Evolutionary conservation across 2,888 invertebrate species (phyloP).

Genomic region (Philonicus albiceps): DNA sequence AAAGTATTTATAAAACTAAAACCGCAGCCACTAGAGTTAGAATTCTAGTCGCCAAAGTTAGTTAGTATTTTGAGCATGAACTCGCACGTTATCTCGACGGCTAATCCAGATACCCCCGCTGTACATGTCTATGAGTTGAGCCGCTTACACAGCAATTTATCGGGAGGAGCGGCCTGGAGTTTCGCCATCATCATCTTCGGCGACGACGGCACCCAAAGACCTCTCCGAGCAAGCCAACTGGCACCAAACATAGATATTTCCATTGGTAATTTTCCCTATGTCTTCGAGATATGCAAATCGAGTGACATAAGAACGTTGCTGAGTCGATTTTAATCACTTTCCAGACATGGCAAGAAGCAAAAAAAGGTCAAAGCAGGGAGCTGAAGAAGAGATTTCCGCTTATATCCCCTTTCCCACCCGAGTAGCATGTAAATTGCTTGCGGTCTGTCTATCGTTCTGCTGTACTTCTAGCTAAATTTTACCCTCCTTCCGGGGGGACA

Average conservation of each 20-base stretch:
- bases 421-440: background rate
- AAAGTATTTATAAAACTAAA: background rate
- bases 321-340: slow-evolving; percentile 37
- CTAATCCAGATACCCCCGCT: background rate
- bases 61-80: background rate
- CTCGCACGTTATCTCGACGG: background rate
- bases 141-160: background rate
- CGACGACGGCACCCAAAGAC: background rate
- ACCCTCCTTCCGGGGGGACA: background rate
- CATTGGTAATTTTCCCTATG: slow-evolving; percentile 17
- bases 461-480: background rate
- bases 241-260: slow-evolving; percentile 10
- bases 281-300: slow-evolving; percentile 29
- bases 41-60: background rate
- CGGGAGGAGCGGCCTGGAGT: background rate
- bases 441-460: background rate
- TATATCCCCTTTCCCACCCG: background rate
- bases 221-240: background rate
- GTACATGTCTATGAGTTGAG: background rate
- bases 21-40: background rate
- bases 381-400: background rate
- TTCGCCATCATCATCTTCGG: background rate
- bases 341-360: slow-evolving; percentile 9
- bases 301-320: slow-evolving; percentile 17
- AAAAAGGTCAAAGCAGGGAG: background rate